Percentiles rank a stretch among this genome's conserved stretches.
Conservation (phyloP, 2,113 vertebrate species). For the Phasianus colchicus region DNA sequence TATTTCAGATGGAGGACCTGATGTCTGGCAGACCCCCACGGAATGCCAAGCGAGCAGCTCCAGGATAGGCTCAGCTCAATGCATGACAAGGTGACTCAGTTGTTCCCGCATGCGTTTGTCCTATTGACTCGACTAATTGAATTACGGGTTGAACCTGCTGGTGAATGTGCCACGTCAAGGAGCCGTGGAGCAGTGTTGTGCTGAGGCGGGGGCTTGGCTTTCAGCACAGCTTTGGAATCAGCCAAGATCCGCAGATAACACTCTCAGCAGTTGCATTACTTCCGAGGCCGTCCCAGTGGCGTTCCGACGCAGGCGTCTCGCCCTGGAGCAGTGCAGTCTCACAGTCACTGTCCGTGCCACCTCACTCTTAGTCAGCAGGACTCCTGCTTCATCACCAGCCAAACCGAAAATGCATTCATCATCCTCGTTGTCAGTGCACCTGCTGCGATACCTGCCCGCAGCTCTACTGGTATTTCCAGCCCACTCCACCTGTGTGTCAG, state of each 20-base stretch:
- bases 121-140: not conserved
- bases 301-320: not conserved
- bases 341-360: not conserved
- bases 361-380: conserved; percentile 32
- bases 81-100: not conserved
- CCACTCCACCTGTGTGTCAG: not conserved
- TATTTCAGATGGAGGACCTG: not conserved
- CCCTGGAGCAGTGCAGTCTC: conserved; percentile 8
- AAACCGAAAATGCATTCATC: not conserved
- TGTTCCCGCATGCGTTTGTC: conserved; percentile 6
- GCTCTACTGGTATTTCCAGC: conserved; percentile 40
- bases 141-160: conserved; percentile 33
- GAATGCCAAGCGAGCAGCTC: not conserved
- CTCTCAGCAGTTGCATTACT: not conserved
- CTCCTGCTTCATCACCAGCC: not conserved
- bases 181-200: not conserved
- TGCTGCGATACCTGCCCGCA: not conserved
- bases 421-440: not conserved
- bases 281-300: not conserved
- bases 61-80: not conserved
- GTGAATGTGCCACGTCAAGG: not conserved
- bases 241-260: not conserved
- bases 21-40: not conserved
- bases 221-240: not conserved
- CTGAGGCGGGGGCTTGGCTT: not conserved